Evolutionary conservation across 92 coral and sea anemone species (phyloP).

Genomic region (Desmophyllum pertusum): DNA sequence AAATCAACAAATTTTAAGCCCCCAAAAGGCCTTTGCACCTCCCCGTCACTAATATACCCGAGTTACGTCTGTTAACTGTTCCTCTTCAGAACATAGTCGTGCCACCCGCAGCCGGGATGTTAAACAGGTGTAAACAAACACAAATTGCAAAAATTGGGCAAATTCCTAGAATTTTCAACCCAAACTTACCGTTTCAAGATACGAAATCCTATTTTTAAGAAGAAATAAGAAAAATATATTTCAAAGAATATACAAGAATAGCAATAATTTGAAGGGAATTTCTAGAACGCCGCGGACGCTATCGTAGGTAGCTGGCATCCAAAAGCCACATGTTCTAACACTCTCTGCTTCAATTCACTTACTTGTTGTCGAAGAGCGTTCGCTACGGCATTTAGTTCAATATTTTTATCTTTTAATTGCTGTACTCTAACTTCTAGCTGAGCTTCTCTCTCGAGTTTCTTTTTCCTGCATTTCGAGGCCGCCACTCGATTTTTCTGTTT

Average conservation of each 20-base stretch:
- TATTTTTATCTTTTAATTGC: slow-evolving; percentile 91
- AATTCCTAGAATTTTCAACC: slow-evolving; percentile 29
- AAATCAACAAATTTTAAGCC: too few species aligned
- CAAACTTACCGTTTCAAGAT: not conserved
- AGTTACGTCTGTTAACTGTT: slow-evolving; percentile 4
- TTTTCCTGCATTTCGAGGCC: slow-evolving; percentile 96
- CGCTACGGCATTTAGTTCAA: slow-evolving; percentile 92
- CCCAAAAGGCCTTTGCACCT: too few species aligned
- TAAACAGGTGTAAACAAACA: slow-evolving; percentile 13
- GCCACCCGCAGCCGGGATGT: slow-evolving; percentile 30
- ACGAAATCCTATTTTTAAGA: not conserved
- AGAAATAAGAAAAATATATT: slow-evolving; percentile 1
- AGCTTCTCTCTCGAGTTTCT: slow-evolving; percentile 97
- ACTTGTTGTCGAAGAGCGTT: slow-evolving; percentile 88
- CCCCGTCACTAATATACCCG: too few species aligned
- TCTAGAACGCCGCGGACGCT: slow-evolving; percentile 66
- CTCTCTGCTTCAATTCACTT: slow-evolving; percentile 90
- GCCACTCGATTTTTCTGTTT: slow-evolving; percentile 98
- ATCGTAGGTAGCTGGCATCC: slow-evolving; percentile 95
- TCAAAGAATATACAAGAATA: not conserved
- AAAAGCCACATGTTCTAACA: slow-evolving; percentile 92
- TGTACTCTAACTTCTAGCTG: slow-evolving; percentile 96
- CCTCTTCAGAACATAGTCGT: slow-evolving; percentile 19
- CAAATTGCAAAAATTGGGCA: slow-evolving; percentile 10
- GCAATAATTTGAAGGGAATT: not conserved